A percentile compares a stretch with the other conserved stretches of the same genome.
Conservation (phyloP, 2,113 vertebrate genomes). For the Sylvietta virens region DNA sequence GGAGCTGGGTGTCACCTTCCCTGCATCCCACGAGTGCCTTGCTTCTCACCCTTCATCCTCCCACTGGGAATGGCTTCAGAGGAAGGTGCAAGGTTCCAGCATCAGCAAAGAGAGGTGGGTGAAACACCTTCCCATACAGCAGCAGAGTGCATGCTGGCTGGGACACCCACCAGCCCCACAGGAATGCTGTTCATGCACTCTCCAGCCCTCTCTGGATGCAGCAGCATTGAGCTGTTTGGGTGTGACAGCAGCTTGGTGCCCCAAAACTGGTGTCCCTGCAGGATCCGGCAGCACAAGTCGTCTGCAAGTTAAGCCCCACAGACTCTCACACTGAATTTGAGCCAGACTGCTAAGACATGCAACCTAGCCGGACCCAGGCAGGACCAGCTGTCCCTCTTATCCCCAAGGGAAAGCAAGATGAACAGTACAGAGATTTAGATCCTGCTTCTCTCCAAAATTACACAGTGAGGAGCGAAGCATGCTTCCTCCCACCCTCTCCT, state of each 20-base stretch:
- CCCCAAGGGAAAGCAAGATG: background rate
- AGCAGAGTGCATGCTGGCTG: background rate
- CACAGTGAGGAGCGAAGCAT: rapidly evolving
- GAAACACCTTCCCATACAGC: background rate
- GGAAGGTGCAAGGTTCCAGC: background rate
- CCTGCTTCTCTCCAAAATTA: background rate
- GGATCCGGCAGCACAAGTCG: background rate
- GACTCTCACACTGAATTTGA: background rate
- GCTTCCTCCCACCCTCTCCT: background rate
- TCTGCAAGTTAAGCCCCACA: background rate
- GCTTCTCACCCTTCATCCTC: background rate
- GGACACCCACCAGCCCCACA: background rate
- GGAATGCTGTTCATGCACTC: background rate
- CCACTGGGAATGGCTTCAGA: background rate
- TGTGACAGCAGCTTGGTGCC: background rate
- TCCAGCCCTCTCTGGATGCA: background rate
- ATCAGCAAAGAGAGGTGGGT: background rate
- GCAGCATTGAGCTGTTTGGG: background rate
- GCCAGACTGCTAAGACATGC: background rate
- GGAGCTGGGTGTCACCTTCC: background rate
- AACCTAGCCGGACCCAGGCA: background rate
- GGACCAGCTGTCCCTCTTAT: background rate
- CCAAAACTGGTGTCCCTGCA: background rate
- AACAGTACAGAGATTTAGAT: background rate
- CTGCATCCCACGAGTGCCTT: background rate